These are phyloP conservation scores for Lasioglossum albipes DNA, from an alignment of 1,140 invertebrate species.

Conservation along the genomic window DNA sequence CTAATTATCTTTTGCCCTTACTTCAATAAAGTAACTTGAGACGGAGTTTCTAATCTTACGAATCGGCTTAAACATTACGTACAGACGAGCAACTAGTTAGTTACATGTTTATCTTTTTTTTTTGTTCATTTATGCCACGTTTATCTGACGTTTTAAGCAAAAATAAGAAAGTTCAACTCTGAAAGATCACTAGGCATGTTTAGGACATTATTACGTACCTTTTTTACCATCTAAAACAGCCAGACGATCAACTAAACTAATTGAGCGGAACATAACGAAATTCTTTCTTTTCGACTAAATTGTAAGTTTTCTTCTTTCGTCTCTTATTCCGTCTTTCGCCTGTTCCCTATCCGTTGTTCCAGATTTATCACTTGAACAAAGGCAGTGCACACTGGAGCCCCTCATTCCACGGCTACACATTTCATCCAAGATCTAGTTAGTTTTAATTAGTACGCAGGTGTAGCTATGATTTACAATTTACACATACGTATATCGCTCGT, in stretches of 20 bases:
- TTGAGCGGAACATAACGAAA: slow-evolving; percentile 38
- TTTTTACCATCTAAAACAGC: slow-evolving; percentile 1
- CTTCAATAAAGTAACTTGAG: background rate
- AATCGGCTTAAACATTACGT: slow-evolving; percentile 14
- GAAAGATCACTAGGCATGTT: background rate
- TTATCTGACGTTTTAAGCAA: slow-evolving; percentile 9
- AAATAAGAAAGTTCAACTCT: background rate
- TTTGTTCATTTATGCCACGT: background rate
- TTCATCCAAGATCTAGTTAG: background rate
- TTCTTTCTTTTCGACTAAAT: background rate
- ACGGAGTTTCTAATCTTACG: slow-evolving; percentile 11
- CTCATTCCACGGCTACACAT: background rate
- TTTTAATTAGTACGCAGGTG: background rate
- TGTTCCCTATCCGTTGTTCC: background rate
- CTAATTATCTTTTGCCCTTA: background rate
- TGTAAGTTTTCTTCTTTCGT: background rate
- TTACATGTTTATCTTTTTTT: background rate
- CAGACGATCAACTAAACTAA: background rate
- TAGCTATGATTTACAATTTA: too few relatives aligned
- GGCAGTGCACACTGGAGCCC: background rate
- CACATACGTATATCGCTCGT: too few relatives aligned
- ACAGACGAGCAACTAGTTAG: slow-evolving; percentile 9
- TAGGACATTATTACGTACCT: background rate
- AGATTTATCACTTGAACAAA: background rate
- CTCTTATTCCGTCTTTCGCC: background rate